These are phyloP conservation scores for Cliona cf. orientalis DNA, from an alignment of 37 sponge, comb jelly and placozoan species.

Conservation along the genomic window DNA sequence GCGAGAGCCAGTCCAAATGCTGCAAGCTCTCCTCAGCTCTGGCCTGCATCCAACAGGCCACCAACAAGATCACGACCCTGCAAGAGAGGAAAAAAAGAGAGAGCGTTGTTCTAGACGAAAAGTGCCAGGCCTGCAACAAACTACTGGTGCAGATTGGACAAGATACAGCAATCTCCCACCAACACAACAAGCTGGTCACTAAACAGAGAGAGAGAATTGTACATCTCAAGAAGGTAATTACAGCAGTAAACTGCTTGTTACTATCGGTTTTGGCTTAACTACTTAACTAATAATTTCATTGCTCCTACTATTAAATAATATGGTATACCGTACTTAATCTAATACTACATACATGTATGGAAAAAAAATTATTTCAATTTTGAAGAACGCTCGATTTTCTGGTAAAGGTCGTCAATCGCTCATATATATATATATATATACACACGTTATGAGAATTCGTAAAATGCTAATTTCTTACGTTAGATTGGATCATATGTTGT, in stretches of 20 bases:
- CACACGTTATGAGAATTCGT: too few relatives aligned
- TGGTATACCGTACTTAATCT: too few relatives aligned
- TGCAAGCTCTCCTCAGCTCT: conserved; percentile 29
- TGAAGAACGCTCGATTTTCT: too few relatives aligned
- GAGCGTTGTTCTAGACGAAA: conserved; percentile 69
- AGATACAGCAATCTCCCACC: conserved; percentile 87
- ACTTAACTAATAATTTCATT: too few relatives aligned
- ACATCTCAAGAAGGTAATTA: conserved; percentile 78
- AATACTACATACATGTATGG: too few relatives aligned
- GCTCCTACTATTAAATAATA: too few relatives aligned
- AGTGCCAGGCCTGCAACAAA: conserved; percentile 44
- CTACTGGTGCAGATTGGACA: conserved; percentile 84
- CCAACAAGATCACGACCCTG: conserved; percentile 25
- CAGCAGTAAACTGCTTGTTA: background rate
- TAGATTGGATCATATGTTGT: too few relatives aligned
- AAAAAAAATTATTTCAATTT: too few relatives aligned
- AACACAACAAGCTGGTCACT: conserved; percentile 70
- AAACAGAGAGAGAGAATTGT: conserved; percentile 70
- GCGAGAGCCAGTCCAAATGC: background rate
- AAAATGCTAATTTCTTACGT: too few relatives aligned
- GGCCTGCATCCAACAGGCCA: conserved; percentile 28
- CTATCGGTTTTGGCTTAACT: too few relatives aligned
- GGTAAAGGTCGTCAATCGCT: too few relatives aligned
- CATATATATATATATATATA: too few relatives aligned
- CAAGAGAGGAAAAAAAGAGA: conserved; percentile 58